Base-by-base conservation (phyloP, 2,888 invertebrate species). In the Lathronympha strigana region DNA sequence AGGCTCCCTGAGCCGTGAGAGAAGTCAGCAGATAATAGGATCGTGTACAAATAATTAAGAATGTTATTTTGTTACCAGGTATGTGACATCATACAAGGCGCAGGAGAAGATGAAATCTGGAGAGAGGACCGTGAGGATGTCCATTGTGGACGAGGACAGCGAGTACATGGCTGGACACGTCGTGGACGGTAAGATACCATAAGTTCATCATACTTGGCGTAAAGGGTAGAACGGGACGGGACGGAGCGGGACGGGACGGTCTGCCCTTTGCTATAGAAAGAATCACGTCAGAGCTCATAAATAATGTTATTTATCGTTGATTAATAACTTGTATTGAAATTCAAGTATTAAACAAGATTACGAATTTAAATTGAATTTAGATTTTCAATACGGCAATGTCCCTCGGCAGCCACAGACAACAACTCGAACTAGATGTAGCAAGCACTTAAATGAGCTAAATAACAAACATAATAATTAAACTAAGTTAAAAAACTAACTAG, bases 101-200 rank as follows among this genome's bases (percentile, higher is more conserved):
- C 94, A 94, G 80, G 94, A 94, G 75, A 94, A 94, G 73, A 94
- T 94, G 75, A 93, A 93, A 63, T 94, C 94, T 33, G 95, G 95
- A 0, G 95, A 96, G 72, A 90, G 95, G 50, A 86, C 91, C 0
- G 92, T 95, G 19, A 82, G 92, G 21, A 88, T 96, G 73, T 92
- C 93, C 19, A 86, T 95, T 4, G 83, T 85, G 0, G 95, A 95
- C 69, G 95, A 95, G 66, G 94, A 94, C 75, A 94, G 93, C 77
- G 94, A 95, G 61, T 97, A 94, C 77, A 92, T 97, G 83, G 86
- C 89, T 33, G 97, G 97, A 0, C 98, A 98, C 83, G 93, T 95
- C 11, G 95, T 98, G 68, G 98, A 98, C 84, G 97, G 98, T 94
- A 86, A 94, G 70, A 54, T 19, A 33, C 9, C 13, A 4, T 11